Evolutionary conservation across 2,797 vertebrate species (phyloP).

Genomic region (Cetoscarus ocellatus): DNA sequence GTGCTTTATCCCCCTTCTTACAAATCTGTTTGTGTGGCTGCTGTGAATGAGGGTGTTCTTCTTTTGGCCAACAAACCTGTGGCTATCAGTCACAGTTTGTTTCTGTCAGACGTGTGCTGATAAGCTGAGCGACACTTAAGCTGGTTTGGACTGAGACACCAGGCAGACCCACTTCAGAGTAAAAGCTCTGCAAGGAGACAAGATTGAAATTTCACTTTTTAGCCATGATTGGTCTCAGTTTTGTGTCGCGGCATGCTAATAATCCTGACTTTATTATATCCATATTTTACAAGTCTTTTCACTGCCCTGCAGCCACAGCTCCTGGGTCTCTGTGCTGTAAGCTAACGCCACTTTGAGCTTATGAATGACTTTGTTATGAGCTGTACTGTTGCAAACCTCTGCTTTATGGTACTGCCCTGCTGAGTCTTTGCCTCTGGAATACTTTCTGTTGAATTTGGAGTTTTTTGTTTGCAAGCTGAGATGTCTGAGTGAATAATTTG

Average conservation of each 20-base stretch:
- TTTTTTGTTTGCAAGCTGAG: conserved; percentile 34
- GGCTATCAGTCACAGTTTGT: conserved; percentile 65
- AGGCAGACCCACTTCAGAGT: conserved; percentile 15
- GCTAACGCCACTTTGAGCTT: not conserved
- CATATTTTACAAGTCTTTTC: not conserved
- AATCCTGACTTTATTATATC: conserved; percentile 29
- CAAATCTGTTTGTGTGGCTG: conserved; percentile 20
- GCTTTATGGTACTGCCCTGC: conserved; percentile 24
- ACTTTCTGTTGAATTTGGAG: conserved; percentile 8
- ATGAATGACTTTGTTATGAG: conserved; percentile 24
- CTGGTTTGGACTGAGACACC: conserved; percentile 8
- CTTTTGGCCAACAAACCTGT: conserved; percentile 46
- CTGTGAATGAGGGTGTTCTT: conserved; percentile 48
- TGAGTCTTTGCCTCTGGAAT: conserved; percentile 17
- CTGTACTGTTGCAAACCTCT: conserved; percentile 5
- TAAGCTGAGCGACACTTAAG: conserved; percentile 45
- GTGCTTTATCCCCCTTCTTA: conserved; percentile 12
- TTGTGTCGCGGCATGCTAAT: conserved; percentile 33
- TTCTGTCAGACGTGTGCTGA: conserved; percentile 37
- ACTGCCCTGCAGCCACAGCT: not conserved
- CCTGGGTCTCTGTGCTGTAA: not conserved
- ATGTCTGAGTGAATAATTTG: conserved; percentile 63
- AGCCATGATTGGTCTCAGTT: conserved; percentile 44
- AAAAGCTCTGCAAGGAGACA: not conserved
- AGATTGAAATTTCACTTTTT: conserved; percentile 22